phyloP scores from a whole-genome alignment of 2,113 vertebrate genomes.

The Cottus gobio region DNA sequence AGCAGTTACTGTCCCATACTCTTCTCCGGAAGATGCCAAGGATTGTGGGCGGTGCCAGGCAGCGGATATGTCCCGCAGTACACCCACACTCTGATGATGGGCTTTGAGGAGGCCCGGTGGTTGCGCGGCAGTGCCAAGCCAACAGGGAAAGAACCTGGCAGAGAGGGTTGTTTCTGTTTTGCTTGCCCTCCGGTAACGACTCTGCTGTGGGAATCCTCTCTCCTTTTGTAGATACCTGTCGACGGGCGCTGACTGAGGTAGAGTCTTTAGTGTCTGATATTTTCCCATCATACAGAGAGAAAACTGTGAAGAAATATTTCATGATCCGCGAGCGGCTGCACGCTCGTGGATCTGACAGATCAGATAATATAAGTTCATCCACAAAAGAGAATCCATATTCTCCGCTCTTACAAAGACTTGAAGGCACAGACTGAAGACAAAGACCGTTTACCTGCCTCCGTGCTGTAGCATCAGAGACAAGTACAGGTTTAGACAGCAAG shows the following conservation, averaged over 20 bases:
- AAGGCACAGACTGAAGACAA: slow-evolving; percentile 23
- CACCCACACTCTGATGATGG: slow-evolving; percentile 33
- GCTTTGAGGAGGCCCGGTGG: slow-evolving; percentile 46
- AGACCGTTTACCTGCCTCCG: slow-evolving; percentile 37
- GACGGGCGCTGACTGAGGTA: not conserved
- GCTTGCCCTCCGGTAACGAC: slow-evolving; percentile 40
- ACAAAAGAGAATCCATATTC: slow-evolving; percentile 26
- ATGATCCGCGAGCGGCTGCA: not conserved
- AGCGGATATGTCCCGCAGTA: slow-evolving; percentile 45
- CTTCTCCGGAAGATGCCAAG: slow-evolving; percentile 66
- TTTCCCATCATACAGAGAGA: not conserved
- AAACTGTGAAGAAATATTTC: slow-evolving; percentile 15
- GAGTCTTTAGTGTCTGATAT: not conserved
- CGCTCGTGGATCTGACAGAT: slow-evolving; percentile 1
- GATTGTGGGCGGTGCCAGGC: slow-evolving; percentile 45
- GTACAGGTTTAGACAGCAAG: slow-evolving; percentile 62
- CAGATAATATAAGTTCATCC: slow-evolving; percentile 11
- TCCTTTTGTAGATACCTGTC: slow-evolving; percentile 32
- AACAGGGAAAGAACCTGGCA: slow-evolving; percentile 44
- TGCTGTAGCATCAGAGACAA: slow-evolving; percentile 54
- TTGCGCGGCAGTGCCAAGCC: slow-evolving; percentile 35
- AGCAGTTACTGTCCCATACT: slow-evolving; percentile 51
- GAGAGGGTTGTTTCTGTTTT: slow-evolving; percentile 23
- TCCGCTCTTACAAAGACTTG: slow-evolving; percentile 1
- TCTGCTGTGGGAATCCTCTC: slow-evolving; percentile 9